Conservation (phyloP, 1,140 invertebrate species). For the Caenorhabditis inopinata region DNA sequence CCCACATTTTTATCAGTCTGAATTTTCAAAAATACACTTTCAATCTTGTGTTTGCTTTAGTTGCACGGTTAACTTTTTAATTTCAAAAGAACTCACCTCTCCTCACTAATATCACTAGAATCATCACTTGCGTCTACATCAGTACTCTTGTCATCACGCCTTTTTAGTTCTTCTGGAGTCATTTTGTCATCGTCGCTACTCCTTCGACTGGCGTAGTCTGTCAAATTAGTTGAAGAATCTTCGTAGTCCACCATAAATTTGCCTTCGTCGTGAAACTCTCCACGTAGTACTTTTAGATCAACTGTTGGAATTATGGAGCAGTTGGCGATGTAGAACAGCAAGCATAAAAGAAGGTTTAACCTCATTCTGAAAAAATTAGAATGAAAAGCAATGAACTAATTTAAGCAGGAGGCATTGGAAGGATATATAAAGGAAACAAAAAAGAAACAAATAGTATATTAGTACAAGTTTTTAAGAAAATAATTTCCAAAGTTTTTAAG, state of each 20-base stretch:
- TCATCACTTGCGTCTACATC: constrained; percentile 24
- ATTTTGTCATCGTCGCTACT: constrained; percentile 1
- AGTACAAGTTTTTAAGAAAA: no score
- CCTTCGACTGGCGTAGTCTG: not conserved
- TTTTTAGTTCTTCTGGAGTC: not conserved
- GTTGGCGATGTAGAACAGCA: not conserved
- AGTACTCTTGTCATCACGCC: not conserved
- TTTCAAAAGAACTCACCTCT: not conserved
- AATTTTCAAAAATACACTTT: not conserved
- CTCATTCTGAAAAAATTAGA: constrained; percentile 3
- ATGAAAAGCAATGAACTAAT: not conserved
- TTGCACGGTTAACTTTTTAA: no score
- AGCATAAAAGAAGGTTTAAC: not conserved
- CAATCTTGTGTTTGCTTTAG: no score
- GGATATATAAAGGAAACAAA: not conserved
- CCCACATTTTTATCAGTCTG: constrained; percentile 24
- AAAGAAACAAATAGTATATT: no score
- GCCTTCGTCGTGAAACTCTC: not conserved
- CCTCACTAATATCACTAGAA: constrained; percentile 19
- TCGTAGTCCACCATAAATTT: not conserved
- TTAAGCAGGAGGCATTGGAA: not conserved
- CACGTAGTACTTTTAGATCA: not conserved
- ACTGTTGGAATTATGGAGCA: not conserved
- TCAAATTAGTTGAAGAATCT: not conserved
- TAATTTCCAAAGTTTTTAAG: no score